Percentiles rank a stretch among this genome's conserved stretches.
Evolutionary conservation across 2,113 vertebrate species (phyloP).

Genomic region (Oreochromis tanganicae): DNA sequence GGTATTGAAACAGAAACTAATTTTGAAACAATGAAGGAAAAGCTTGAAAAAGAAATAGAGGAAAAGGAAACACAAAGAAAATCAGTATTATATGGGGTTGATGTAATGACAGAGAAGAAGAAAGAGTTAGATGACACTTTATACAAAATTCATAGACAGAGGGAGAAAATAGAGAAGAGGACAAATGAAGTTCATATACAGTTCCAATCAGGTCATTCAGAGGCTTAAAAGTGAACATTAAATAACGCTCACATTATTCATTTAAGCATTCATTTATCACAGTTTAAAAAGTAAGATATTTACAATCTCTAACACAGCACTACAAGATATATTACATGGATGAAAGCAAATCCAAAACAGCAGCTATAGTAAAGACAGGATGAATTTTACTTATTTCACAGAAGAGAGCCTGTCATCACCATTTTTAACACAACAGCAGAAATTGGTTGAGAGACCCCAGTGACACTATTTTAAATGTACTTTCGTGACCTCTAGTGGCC

Average conservation of each 20-base stretch:
- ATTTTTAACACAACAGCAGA: background rate
- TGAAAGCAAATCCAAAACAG: background rate
- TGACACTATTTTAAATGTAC: background rate
- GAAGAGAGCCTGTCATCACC: background rate
- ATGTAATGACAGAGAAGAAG: background rate
- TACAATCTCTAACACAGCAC: background rate
- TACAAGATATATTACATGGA: background rate
- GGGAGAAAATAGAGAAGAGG: rapidly evolving
- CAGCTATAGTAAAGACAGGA: background rate
- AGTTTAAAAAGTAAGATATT: background rate
- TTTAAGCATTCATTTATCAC: rapidly evolving
- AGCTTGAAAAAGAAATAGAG: background rate
- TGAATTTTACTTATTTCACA: background rate
- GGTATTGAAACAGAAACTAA: rapidly evolving
- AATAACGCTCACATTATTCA: rapidly evolving
- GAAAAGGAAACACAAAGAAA: rapidly evolving
- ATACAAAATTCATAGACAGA: rapidly evolving
- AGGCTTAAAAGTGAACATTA: background rate
- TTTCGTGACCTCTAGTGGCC: rapidly evolving
- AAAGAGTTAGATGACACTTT: rapidly evolving
- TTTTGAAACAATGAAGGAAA: background rate
- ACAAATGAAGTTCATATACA: background rate
- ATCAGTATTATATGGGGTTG: background rate
- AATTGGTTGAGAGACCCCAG: rapidly evolving
- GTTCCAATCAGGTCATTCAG: rapidly evolving